phyloP scores from a whole-genome alignment of 2,113 vertebrate species.

The Peromyscus californicus region DNA sequence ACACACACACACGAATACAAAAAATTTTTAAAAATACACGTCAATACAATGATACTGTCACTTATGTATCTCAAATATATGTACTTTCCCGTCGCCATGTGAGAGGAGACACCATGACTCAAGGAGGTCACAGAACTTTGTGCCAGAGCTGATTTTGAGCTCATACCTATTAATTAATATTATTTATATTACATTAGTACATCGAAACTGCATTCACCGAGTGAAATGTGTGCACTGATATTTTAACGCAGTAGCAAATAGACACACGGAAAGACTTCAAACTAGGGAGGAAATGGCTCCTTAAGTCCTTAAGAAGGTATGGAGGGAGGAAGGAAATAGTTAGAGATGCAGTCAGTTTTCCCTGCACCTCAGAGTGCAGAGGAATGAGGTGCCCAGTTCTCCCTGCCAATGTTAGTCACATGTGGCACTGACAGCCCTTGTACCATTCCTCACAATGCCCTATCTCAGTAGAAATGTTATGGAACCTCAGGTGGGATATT shows the following conservation, averaged over 20 bases:
- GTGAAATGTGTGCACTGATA: neutral
- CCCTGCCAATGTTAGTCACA: neutral
- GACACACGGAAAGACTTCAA: neutral
- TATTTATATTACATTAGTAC: neutral
- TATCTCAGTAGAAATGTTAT: neutral
- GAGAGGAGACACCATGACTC: neutral
- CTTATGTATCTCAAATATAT: neutral
- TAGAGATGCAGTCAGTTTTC: neutral
- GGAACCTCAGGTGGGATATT: neutral
- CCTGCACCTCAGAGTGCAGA: neutral
- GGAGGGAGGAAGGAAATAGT: constrained; percentile 53
- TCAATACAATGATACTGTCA: neutral
- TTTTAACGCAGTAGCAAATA: neutral
- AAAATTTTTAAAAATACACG: neutral
- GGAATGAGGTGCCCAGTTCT: rapidly evolving
- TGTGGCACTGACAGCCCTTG: no score
- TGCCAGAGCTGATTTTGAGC: neutral
- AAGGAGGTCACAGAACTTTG: neutral
- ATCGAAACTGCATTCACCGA: neutral
- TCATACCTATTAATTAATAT: neutral
- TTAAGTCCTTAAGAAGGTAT: constrained; percentile 46
- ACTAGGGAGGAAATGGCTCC: constrained; percentile 34
- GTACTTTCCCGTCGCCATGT: neutral
- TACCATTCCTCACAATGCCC: neutral
- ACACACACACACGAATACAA: neutral